Evolutionary conservation across 2,113 vertebrate genomes (phyloP).

Genomic region (Xyrauchen texanus): DNA sequence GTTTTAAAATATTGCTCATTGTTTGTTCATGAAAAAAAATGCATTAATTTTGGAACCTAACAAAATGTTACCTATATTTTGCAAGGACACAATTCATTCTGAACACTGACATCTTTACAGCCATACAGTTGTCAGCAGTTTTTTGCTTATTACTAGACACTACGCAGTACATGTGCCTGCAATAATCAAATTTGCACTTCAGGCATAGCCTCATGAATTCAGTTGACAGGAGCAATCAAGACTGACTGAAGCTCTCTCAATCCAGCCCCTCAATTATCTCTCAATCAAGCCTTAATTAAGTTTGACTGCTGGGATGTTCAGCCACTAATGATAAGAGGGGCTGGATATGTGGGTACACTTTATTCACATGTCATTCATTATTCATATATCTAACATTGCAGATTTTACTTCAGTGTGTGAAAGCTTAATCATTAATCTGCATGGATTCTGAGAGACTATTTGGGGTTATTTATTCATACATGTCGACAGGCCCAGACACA

Average conservation of each 20-base stretch:
- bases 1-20: too few species aligned
- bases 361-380: slow-evolving; percentile 20
- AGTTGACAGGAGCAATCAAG: slow-evolving; percentile 11
- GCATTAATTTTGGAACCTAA: too few species aligned
- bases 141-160: too few species aligned
- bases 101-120: too few species aligned
- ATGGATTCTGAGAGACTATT: too few species aligned
- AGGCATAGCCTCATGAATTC: background rate
- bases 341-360: background rate
- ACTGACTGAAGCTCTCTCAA: slow-evolving; percentile 15
- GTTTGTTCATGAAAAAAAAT: too few species aligned
- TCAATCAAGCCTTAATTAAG: slow-evolving; percentile 27
- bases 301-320: slow-evolving; percentile 16
- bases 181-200: background rate
- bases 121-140: too few species aligned
- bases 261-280: slow-evolving; percentile 26
- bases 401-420: background rate
- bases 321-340: slow-evolving; percentile 3
- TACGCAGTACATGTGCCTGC: background rate
- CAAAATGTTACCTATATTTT: too few species aligned
- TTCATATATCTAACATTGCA: slow-evolving; percentile 18
- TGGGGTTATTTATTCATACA: too few species aligned
- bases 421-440: too few species aligned
- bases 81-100: too few species aligned
- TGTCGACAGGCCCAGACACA: too few species aligned